Conservation (phyloP, 1,140 invertebrate genomes). For the Semibalanus balanoides region DNA sequence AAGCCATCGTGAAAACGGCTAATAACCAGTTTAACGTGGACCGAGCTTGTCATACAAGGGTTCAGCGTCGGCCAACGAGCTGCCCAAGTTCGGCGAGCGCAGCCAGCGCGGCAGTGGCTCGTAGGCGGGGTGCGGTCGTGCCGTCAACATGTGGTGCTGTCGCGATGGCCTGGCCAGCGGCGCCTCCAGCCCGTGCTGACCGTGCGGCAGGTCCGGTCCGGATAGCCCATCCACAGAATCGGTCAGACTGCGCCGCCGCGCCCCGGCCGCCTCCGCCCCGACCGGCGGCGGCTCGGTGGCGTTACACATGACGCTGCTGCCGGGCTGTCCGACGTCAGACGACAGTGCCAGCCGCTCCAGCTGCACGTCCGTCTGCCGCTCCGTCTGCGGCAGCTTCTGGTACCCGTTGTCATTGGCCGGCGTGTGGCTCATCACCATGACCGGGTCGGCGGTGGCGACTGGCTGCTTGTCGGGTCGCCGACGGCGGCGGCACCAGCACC, state of each 20-base stretch:
- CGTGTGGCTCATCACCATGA: constrained; percentile 11
- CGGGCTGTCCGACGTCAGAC: too few relatives aligned
- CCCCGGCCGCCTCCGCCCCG: constrained; percentile 21
- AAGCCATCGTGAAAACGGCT: too few relatives aligned
- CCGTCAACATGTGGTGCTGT: constrained; percentile 13
- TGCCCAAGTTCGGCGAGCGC: too few relatives aligned
- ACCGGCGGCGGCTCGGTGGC: too few relatives aligned
- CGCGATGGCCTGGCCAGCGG: too few relatives aligned
- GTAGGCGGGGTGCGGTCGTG: constrained; percentile 6
- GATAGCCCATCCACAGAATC: constrained; percentile 21
- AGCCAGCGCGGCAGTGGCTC: too few relatives aligned
- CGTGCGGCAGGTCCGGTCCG: constrained; percentile 55
- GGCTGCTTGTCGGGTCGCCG: neutral
- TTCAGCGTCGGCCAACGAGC: too few relatives aligned
- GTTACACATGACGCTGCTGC: too few relatives aligned
- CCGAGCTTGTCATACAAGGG: too few relatives aligned
- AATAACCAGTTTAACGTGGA: too few relatives aligned
- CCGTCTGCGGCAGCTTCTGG: constrained; percentile 33
- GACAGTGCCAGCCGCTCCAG: constrained; percentile 12
- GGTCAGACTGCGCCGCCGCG: constrained; percentile 33
- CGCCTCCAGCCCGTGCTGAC: too few relatives aligned
- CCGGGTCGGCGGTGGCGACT: neutral
- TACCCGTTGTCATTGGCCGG: constrained; percentile 18
- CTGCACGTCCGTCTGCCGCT: constrained; percentile 25
- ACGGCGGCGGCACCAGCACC: constrained; percentile 18